phyloP scores from a whole-genome alignment of 2,888 invertebrate species.

The Ophonus ardosiacus region DNA sequence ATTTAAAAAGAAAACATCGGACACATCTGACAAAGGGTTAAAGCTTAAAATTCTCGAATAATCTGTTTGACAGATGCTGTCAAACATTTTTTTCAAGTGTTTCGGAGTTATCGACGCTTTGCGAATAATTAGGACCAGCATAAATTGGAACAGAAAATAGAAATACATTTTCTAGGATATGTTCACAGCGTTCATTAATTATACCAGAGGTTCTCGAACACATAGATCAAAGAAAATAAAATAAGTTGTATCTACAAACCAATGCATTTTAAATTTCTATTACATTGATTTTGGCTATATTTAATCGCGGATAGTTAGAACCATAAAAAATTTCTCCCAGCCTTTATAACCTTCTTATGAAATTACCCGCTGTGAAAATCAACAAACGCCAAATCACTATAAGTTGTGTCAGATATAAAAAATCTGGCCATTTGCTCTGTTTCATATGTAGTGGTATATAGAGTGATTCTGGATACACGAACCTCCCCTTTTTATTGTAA shows the following conservation, averaged over 20 bases:
- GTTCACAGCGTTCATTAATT: background rate
- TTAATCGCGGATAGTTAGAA: no score
- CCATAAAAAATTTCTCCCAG: no score
- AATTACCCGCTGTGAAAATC: no score
- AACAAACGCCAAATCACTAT: no score
- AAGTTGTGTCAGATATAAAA: no score
- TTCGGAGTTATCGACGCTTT: slow-evolving; percentile 5
- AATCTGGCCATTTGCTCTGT: no score
- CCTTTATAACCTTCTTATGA: no score
- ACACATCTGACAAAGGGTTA: slow-evolving; percentile 22
- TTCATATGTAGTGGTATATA: no score
- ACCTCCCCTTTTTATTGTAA: no score
- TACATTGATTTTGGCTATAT: no score
- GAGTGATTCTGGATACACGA: no score
- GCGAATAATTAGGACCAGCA: slow-evolving; percentile 2
- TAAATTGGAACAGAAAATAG: background rate
- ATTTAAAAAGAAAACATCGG: slow-evolving; percentile 29
- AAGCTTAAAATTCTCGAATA: slow-evolving; percentile 31
- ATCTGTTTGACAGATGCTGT: slow-evolving; percentile 18
- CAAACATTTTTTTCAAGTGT: background rate
- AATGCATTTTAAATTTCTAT: background rate
- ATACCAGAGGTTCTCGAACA: background rate
- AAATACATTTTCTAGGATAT: slow-evolving; percentile 23
- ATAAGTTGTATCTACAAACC: background rate
- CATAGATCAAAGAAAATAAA: background rate